Conservation (phyloP, 2,888 invertebrate species). For the Rhaphigaster nebulosa region DNA sequence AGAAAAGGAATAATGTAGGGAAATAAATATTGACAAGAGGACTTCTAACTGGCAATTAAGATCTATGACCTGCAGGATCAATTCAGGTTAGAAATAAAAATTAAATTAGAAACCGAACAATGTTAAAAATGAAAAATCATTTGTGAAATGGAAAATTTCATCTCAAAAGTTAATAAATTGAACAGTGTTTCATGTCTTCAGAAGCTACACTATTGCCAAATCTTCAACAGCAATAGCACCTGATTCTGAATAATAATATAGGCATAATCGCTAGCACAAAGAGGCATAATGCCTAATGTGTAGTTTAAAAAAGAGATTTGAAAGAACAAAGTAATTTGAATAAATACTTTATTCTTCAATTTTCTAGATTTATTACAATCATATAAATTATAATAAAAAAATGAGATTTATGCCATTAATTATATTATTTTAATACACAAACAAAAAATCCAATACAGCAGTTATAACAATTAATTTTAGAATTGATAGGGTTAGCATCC, state of each 20-base stretch:
- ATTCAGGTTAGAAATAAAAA: not conserved
- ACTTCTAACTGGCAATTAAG: not conserved
- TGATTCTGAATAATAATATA: slow-evolving; percentile 51
- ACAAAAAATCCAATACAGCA: too few relatives aligned
- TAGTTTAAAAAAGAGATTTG: not conserved
- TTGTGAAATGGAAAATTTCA: too few relatives aligned
- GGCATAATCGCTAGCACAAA: slow-evolving; percentile 39
- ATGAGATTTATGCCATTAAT: not conserved
- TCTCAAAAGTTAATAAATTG: not conserved
- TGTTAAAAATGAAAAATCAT: not conserved
- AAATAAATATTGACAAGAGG: too few relatives aligned
- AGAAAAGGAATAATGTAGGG: not conserved
- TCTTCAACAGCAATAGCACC: slow-evolving; percentile 52
- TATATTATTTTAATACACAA: not conserved
- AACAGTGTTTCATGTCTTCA: slow-evolving; percentile 31
- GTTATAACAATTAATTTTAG: too few relatives aligned
- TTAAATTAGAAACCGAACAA: not conserved
- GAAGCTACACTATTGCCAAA: slow-evolving; percentile 51
- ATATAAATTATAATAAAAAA: not conserved
- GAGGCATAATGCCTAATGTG: slow-evolving; percentile 33
- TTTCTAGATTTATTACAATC: not conserved
- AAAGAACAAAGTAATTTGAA: not conserved
- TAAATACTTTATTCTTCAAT: not conserved
- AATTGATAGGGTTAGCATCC: too few relatives aligned
- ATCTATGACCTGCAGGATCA: not conserved